Conservation (phyloP, 2,797 vertebrate species). For the Hippocampus kuda region DNA sequence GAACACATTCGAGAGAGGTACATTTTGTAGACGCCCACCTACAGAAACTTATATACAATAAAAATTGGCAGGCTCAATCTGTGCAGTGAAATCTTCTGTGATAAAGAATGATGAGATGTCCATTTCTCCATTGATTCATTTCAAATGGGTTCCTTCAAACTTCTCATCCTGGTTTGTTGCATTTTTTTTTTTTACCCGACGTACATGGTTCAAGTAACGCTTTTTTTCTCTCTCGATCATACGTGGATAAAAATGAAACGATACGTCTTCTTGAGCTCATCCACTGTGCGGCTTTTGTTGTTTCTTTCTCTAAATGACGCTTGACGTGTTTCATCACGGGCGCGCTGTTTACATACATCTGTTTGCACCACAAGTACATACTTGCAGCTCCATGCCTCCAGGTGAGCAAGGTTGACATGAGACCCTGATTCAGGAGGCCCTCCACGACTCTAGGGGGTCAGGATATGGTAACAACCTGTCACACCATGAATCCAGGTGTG, state of each 20-base stretch:
- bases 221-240: not conserved
- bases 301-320: not conserved
- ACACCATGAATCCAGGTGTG: slow-evolving; percentile 31
- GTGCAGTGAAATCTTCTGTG: not conserved
- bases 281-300: not conserved
- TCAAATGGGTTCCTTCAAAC: not conserved
- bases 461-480: slow-evolving; percentile 30
- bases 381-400: slow-evolving; percentile 39
- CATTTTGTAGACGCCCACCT: not conserved
- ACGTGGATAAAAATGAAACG: no score
- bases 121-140: not conserved
- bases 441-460: slow-evolving; percentile 8
- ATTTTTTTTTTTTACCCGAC: no score
- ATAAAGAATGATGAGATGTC: not conserved
- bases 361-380: slow-evolving; percentile 11
- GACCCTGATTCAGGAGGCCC: slow-evolving; percentile 29
- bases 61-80: not conserved
- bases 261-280: not conserved
- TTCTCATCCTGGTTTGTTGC: not conserved
- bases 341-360: slow-evolving; percentile 11
- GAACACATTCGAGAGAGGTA: not conserved
- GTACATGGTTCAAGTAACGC: no score
- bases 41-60: not conserved
- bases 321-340: not conserved
- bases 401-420: slow-evolving; percentile 36